Conservation (phyloP, 2,113 vertebrate genomes). For the Haemorhous mexicanus region DNA sequence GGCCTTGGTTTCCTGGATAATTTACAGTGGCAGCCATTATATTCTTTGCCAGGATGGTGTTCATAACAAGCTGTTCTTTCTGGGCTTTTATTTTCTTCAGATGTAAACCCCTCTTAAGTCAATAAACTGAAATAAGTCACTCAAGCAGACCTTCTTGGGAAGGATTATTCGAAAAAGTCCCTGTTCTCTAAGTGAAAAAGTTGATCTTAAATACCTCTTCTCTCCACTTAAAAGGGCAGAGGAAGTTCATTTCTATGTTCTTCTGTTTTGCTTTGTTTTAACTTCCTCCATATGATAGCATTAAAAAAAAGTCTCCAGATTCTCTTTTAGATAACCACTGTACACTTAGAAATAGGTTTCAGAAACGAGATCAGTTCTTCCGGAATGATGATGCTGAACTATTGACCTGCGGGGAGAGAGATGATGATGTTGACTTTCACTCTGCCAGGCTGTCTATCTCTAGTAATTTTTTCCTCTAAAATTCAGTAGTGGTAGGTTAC, state of each 20-base stretch:
- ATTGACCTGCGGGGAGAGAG: neutral
- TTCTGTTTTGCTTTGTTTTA: neutral
- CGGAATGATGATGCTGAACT: conserved; percentile 45
- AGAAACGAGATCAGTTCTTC: conserved; percentile 19
- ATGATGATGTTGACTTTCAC: conserved; percentile 23
- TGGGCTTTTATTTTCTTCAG: neutral
- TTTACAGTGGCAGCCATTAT: neutral
- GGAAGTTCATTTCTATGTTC: neutral
- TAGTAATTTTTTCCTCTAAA: conserved; percentile 28
- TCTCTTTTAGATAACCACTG: conserved; percentile 18
- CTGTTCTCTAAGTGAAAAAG: neutral
- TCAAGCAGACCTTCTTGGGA: neutral
- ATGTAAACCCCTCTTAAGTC: neutral
- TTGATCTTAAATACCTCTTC: neutral
- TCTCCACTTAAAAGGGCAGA: neutral
- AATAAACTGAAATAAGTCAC: neutral
- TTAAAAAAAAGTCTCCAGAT: conserved; percentile 11
- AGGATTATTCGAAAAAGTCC: neutral
- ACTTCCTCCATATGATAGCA: neutral
- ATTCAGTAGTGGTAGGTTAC: conserved; percentile 17
- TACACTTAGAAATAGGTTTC: conserved; percentile 13
- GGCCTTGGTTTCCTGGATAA: neutral
- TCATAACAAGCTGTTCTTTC: neutral
- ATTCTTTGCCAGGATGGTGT: neutral
- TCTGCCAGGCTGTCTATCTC: neutral